Percentiles rank a stretch among this genome's conserved stretches.
Evolutionary conservation across 1,140 invertebrate species (phyloP).

Genomic region (Eupristina koningsbergeri): DNA sequence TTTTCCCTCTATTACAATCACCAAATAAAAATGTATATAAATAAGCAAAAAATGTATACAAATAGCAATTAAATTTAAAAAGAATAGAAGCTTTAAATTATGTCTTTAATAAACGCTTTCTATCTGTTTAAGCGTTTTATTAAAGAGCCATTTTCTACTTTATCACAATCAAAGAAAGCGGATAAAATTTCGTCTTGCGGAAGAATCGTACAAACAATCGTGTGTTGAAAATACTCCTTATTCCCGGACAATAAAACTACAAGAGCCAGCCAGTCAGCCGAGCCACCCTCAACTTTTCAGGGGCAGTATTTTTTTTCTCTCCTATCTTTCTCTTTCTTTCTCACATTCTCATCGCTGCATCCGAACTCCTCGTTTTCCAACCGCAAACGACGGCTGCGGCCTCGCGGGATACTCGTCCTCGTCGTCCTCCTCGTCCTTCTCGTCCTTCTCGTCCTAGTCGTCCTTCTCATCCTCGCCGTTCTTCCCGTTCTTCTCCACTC

Average conservation of each 20-base stretch:
- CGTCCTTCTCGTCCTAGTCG: no score
- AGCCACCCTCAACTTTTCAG: conserved; percentile 1
- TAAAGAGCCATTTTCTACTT: neutral
- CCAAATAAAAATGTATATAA: no score
- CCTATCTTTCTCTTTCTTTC: conserved; percentile 32
- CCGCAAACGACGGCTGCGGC: conserved; percentile 11
- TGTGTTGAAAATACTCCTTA: conserved; percentile 57
- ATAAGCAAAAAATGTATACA: no score
- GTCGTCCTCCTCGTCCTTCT: conserved; percentile 46
- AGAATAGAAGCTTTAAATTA: neutral
- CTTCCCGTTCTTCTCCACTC: conserved; percentile 49
- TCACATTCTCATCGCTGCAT: neutral
- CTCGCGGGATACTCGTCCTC: neutral
- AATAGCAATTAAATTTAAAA: neutral
- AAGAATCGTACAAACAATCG: conserved; percentile 52
- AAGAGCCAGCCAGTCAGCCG: conserved; percentile 42
- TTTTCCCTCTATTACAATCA: no score
- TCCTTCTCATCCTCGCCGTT: no score
- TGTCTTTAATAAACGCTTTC: neutral
- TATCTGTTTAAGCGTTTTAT: neutral
- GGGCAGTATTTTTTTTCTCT: neutral
- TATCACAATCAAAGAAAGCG: neutral
- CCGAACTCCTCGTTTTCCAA: neutral
- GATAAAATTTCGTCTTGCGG: conserved; percentile 16
- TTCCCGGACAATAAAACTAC: conserved; percentile 57